Conservation (phyloP, 2,888 invertebrate species). For the Cerceris rybyensis region DNA sequence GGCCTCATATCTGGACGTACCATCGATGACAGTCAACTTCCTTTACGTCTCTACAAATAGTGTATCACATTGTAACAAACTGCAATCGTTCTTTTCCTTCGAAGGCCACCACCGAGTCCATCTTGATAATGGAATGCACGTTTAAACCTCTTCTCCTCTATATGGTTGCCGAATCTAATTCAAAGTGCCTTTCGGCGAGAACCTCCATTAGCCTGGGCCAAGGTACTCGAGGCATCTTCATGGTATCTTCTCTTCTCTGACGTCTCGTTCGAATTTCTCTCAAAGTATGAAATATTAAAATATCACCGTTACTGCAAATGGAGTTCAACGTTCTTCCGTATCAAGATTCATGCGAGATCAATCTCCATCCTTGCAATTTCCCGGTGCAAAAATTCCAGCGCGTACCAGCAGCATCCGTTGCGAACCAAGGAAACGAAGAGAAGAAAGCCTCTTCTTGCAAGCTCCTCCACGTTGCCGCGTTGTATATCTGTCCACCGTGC, state of each 20-base stretch:
- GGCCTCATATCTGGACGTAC: constrained; percentile 22
- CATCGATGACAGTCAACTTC: constrained; percentile 22
- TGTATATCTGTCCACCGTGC: constrained; percentile 56
- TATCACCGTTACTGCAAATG: no score
- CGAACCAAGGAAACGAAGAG: background rate
- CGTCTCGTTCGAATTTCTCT: no score
- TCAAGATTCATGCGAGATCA: background rate
- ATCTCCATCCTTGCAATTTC: background rate
- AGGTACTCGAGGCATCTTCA: no score
- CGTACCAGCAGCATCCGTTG: no score
- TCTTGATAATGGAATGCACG: constrained; percentile 31
- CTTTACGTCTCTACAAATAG: constrained; percentile 23
- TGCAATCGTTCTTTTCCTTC: constrained; percentile 19
- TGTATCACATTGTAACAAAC: constrained; percentile 33
- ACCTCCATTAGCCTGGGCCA: background rate
- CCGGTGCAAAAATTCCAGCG: background rate
- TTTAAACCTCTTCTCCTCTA: background rate
- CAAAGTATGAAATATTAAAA: no score
- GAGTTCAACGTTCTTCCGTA: background rate
- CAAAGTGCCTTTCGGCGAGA: background rate
- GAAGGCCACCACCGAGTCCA: constrained; percentile 15
- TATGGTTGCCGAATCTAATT: background rate
- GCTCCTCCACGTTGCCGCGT: constrained; percentile 46
- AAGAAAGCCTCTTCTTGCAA: constrained; percentile 32
- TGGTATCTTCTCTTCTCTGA: no score